A percentile compares a stretch with the other conserved stretches of the same genome.
These are phyloP conservation scores for Corythornis vintsioides DNA, from an alignment of 2,113 vertebrate species.

Conservation along the genomic window DNA sequence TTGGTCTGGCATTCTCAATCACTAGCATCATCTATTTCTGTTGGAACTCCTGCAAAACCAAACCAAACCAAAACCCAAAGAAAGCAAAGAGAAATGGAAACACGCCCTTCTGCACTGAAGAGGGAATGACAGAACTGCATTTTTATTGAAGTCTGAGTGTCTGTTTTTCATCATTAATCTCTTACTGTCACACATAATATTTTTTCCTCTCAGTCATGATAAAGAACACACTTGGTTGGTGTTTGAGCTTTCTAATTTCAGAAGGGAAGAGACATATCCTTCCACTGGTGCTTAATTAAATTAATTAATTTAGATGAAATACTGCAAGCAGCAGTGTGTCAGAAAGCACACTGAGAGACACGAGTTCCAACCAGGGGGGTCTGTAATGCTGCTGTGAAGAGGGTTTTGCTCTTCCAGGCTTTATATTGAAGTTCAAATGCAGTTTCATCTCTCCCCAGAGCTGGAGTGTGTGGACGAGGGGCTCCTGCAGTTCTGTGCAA, in stretches of 20 bases:
- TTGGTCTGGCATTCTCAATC: not conserved
- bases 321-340: not conserved
- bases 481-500: conserved; percentile 87
- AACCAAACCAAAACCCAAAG: not conserved
- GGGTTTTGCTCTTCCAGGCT: not conserved
- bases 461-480: conserved; percentile 86
- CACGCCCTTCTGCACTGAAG: not conserved
- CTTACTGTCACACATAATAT: not conserved
- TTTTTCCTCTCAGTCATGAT: not conserved
- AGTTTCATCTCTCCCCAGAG: conserved; percentile 74
- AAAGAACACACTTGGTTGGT: not conserved
- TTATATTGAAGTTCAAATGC: not conserved
- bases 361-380: not conserved
- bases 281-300: not conserved
- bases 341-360: not conserved
- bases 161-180: not conserved
- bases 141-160: not conserved
- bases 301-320: no score
- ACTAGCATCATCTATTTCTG: not conserved
- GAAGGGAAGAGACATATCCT: not conserved
- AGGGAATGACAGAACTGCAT: not conserved
- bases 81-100: not conserved
- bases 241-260: not conserved
- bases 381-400: not conserved
- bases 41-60: not conserved